These are phyloP conservation scores for Pyxicephalus adspersus DNA, from an alignment of 2,113 vertebrate genomes.

Conservation along the genomic window DNA sequence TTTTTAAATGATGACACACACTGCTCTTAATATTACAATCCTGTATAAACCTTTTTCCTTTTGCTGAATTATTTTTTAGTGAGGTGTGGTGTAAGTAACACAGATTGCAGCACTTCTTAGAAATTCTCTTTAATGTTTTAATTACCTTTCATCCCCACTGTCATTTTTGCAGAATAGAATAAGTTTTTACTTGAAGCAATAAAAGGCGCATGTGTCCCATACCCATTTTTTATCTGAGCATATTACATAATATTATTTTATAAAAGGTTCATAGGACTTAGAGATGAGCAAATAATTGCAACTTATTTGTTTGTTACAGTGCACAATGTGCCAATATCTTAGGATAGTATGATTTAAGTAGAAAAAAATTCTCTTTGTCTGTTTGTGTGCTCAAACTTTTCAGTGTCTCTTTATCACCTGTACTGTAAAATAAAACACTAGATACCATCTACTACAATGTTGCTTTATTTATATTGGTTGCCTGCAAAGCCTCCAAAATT, in stretches of 20 bases:
- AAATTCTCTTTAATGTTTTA: constrained; percentile 34
- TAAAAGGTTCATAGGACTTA: not conserved
- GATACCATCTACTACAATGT: too few relatives aligned
- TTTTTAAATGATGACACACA: constrained; percentile 18
- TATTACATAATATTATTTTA: not conserved
- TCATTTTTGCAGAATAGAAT: not conserved
- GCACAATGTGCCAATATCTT: too few relatives aligned
- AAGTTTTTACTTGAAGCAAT: constrained; percentile 23
- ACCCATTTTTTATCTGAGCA: not conserved
- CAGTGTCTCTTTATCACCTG: too few relatives aligned
- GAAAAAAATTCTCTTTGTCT: too few relatives aligned
- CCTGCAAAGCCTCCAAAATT: too few relatives aligned
- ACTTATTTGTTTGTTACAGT: too few relatives aligned
- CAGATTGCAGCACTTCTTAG: constrained; percentile 24
- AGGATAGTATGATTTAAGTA: too few relatives aligned
- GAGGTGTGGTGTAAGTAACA: constrained; percentile 35
- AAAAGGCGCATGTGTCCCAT: not conserved
- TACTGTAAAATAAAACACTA: too few relatives aligned
- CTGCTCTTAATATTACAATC: constrained; percentile 5
- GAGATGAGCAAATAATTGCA: not conserved
- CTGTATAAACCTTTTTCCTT: not conserved
- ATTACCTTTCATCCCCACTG: not conserved
- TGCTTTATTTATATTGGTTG: too few relatives aligned
- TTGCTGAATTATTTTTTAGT: constrained; percentile 4
- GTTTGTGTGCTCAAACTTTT: too few relatives aligned